Percentiles rank a stretch among this genome's conserved stretches.
phyloP scores from a whole-genome alignment of 2,797 vertebrate genomes.

The Sebastes itinus region DNA sequence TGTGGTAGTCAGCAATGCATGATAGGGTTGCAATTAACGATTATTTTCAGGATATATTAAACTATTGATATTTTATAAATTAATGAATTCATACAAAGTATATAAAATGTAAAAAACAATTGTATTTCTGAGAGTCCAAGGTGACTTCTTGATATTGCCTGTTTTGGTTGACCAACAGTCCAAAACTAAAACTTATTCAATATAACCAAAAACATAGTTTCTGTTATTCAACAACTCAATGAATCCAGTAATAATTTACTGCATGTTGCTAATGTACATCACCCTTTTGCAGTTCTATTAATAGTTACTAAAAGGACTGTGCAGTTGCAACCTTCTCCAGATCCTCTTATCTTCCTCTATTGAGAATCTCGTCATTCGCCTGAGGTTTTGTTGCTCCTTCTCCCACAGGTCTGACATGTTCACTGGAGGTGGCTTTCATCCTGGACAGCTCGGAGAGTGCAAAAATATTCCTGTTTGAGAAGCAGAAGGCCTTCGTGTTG shows the following conservation, averaged over 20 bases:
- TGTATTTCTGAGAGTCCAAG: neutral
- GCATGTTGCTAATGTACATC: neutral
- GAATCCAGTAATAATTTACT: accelerated
- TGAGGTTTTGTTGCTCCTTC: neutral
- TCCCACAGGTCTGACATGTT: slow-evolving; percentile 65
- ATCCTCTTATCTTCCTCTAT: neutral
- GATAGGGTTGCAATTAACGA: no score
- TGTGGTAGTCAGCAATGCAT: accelerated
- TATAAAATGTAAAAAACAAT: neutral
- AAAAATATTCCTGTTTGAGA: slow-evolving; percentile 81
- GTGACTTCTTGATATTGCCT: neutral
- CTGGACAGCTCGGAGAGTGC: slow-evolving; percentile 94
- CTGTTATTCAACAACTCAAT: neutral
- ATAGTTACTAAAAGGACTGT: neutral
- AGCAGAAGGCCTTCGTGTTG: slow-evolving; percentile 86
- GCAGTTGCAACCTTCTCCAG: neutral
- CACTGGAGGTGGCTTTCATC: slow-evolving; percentile 85
- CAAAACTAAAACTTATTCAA: neutral
- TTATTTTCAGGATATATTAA: neutral
- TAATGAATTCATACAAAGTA: neutral
- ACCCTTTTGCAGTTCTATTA: neutral
- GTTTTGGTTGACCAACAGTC: neutral
- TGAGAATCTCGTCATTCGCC: neutral
- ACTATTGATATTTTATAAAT: neutral
- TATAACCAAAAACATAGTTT: neutral